A percentile compares a stretch with the other conserved stretches of the same genome.
Evolutionary conservation across 1,140 invertebrate species (phyloP).

Genomic region (Colletes latitarsis): DNA sequence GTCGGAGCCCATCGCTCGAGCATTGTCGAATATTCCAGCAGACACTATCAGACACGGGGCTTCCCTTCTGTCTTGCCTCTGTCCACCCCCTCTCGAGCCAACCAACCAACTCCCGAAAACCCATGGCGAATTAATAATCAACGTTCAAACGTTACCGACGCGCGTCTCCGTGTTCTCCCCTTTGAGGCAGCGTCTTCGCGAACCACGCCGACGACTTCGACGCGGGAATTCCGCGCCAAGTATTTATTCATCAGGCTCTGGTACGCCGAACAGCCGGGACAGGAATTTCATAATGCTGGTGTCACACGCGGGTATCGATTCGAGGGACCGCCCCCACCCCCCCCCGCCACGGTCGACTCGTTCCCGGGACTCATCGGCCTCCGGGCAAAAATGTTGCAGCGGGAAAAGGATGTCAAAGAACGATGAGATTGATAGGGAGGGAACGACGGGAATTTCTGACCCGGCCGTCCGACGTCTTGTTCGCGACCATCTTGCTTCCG

Average conservation of each 20-base stretch:
- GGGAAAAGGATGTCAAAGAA: slow-evolving; percentile 49
- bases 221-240: slow-evolving; percentile 59
- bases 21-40: slow-evolving; percentile 23
- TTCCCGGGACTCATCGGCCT: slow-evolving; percentile 8
- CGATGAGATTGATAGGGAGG: slow-evolving; percentile 35
- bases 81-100: neutral
- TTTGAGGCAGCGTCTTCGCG: slow-evolving; percentile 39
- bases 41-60: too few species aligned
- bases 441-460: slow-evolving; percentile 42
- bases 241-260: slow-evolving; percentile 64
- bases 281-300: slow-evolving; percentile 66
- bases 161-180: slow-evolving; percentile 15
- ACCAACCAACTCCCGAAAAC: neutral
- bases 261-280: slow-evolving; percentile 55
- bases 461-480: too few species aligned
- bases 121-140: slow-evolving; percentile 60
- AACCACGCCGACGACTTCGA: slow-evolving; percentile 44
- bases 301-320: slow-evolving; percentile 59
- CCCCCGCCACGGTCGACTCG: neutral
- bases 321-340: slow-evolving; percentile 4
- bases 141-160: slow-evolving; percentile 45
- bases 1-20: neutral
- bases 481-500: too few species aligned
- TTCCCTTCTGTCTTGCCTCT: neutral
- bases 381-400: slow-evolving; percentile 53